Conservation (phyloP, 1,140 invertebrate species). For the Plectus sambesii region DNA sequence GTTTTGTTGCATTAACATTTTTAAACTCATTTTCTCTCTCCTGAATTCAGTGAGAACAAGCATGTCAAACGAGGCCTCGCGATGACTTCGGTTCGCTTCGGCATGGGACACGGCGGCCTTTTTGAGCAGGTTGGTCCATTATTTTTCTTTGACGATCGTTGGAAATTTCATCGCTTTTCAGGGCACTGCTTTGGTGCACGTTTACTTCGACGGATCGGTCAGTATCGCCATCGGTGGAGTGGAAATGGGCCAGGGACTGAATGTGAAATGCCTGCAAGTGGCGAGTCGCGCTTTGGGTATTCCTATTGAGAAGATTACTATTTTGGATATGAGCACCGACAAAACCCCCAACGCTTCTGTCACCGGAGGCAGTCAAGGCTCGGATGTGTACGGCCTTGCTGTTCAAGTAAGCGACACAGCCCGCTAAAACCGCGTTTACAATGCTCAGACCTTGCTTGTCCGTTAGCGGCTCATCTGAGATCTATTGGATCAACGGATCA, state of each 20-base stretch:
- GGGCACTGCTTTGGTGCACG: slow-evolving; percentile 20
- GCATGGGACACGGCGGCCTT: slow-evolving; percentile 66
- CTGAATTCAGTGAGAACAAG: slow-evolving; percentile 58
- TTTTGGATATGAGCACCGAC: slow-evolving; percentile 72
- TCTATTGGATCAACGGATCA: no score
- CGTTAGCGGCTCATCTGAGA: no score
- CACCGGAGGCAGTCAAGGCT: slow-evolving; percentile 75
- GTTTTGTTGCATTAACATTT: slow-evolving; percentile 15
- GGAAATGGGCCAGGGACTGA: slow-evolving; percentile 36
- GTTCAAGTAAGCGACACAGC: slow-evolving; percentile 49
- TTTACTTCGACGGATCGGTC: slow-evolving; percentile 30
- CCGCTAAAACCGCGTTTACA: no score
- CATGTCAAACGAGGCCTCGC: slow-evolving; percentile 74
- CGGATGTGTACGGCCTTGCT: slow-evolving; percentile 86
- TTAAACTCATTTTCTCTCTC: background rate
- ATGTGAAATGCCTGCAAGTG: slow-evolving; percentile 27
- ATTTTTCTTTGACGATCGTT: background rate
- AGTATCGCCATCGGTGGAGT: slow-evolving; percentile 29
- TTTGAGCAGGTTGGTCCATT: slow-evolving; percentile 60
- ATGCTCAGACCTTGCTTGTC: no score
- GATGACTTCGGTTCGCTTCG: slow-evolving; percentile 72
- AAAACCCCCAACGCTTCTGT: slow-evolving; percentile 83
- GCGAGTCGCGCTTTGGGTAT: slow-evolving; percentile 45
- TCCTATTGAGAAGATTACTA: slow-evolving; percentile 65
- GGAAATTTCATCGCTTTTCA: slow-evolving; percentile 6